phyloP scores from a whole-genome alignment of 2,888 invertebrate species.

The Meghimatium bilineatum region DNA sequence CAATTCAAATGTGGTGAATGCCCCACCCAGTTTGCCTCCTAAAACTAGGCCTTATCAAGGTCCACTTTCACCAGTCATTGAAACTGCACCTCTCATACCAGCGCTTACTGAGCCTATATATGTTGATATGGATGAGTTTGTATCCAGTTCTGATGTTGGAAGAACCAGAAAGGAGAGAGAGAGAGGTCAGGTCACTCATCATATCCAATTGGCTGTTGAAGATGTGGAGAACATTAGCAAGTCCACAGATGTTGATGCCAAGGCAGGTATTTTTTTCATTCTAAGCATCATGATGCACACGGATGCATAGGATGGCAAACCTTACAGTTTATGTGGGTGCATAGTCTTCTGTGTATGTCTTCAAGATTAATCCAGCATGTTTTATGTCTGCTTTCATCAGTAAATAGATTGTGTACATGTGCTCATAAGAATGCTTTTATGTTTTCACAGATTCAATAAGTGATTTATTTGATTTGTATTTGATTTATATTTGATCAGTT shows the following conservation, averaged over 20 bases:
- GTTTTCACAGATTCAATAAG: not conserved
- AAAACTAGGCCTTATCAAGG: constrained; percentile 39
- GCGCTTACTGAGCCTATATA: constrained; percentile 31
- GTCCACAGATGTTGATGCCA: not conserved
- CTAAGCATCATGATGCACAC: constrained; percentile 47
- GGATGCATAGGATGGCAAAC: constrained; percentile 39
- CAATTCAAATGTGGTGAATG: not conserved
- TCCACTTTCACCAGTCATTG: constrained; percentile 43
- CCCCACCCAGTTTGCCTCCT: constrained; percentile 40
- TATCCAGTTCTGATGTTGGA: constrained; percentile 13
- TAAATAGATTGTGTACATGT: constrained; percentile 2
- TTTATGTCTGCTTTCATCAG: constrained; percentile 29
- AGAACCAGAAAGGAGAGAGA: constrained; percentile 22
- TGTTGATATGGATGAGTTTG: constrained; percentile 41
- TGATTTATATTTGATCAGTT: not conserved
- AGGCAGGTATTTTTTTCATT: constrained; percentile 48
- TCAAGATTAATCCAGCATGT: constrained; percentile 37
- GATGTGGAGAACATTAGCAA: not conserved
- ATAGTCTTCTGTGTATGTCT: not conserved
- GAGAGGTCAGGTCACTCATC: not conserved
- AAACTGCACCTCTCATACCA: constrained; percentile 26
- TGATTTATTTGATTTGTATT: not conserved
- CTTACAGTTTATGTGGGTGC: constrained; percentile 14
- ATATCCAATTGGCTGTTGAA: not conserved
- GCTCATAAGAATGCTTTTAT: constrained; percentile 8